These are phyloP conservation scores for Cotesia vestalis DNA, from an alignment of 1,140 invertebrate species.

Conservation along the genomic window DNA sequence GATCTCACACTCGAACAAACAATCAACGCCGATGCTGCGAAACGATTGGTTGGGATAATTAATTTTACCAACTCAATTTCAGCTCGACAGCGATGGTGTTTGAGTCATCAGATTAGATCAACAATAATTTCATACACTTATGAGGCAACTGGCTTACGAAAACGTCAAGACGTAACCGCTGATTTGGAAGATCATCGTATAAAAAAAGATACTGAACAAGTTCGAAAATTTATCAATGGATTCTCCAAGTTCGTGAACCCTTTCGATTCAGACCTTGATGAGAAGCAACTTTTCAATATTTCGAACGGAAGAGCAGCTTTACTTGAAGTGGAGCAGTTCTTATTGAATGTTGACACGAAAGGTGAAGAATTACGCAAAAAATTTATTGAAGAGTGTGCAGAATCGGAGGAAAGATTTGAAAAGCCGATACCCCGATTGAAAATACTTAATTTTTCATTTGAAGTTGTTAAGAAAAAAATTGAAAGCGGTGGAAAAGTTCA, in stretches of 20 bases:
- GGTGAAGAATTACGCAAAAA: conserved; percentile 31
- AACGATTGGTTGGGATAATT: conserved; percentile 5
- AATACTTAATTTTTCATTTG: conserved; percentile 30
- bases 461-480: conserved; percentile 32
- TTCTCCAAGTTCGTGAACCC: background rate
- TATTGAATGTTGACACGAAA: conserved; percentile 35
- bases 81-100: conserved; percentile 11
- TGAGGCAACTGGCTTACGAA: background rate
- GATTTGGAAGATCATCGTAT: background rate
- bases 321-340: conserved; percentile 24
- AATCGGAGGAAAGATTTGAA: conserved; percentile 34
- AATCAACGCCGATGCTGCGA: no score
- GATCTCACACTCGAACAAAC: no score
- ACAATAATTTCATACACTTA: background rate
- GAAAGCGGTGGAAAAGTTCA: conserved; percentile 33
- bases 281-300: conserved; percentile 40
- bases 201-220: background rate
- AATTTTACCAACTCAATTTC: conserved; percentile 25
- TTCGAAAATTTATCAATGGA: conserved; percentile 16
- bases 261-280: conserved; percentile 8
- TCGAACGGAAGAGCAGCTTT: conserved; percentile 38
- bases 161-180: background rate
- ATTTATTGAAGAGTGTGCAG: conserved; percentile 39
- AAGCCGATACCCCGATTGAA: conserved; percentile 35
- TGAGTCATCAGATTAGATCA: background rate